Conservation (phyloP, 2,113 vertebrate genomes). For the Tyto alba region DNA sequence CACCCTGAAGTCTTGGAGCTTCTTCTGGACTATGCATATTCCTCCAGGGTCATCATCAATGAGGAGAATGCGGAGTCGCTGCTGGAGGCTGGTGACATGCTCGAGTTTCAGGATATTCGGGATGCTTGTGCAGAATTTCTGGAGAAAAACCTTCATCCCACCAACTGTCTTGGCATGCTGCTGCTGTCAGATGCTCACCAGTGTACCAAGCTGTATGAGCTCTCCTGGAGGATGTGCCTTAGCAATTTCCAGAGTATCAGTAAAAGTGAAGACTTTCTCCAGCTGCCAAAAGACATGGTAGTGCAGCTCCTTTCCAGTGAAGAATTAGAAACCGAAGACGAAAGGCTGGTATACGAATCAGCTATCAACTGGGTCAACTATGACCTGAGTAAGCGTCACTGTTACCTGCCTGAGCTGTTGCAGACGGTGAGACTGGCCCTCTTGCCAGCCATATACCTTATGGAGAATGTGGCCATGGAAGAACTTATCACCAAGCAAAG, state of each 20-base stretch:
- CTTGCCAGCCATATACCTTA: slow-evolving; percentile 81
- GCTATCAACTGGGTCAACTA: slow-evolving; percentile 82
- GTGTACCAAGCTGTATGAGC: slow-evolving; percentile 80
- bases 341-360: slow-evolving; percentile 79
- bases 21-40: slow-evolving; percentile 81
- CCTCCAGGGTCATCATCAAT: slow-evolving; percentile 82
- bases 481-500: slow-evolving; percentile 81
- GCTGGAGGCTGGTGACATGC: slow-evolving; percentile 80
- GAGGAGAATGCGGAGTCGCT: slow-evolving; percentile 81
- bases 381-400: slow-evolving; percentile 77
- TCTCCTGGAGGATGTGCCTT: slow-evolving; percentile 84
- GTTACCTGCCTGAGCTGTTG: slow-evolving; percentile 74
- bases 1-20: slow-evolving; percentile 81
- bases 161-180: slow-evolving; percentile 82
- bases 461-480: slow-evolving; percentile 83
- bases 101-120: slow-evolving; percentile 82
- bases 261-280: slow-evolving; percentile 81
- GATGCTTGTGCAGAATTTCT: slow-evolving; percentile 83
- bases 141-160: slow-evolving; percentile 81
- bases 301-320: slow-evolving; percentile 81
- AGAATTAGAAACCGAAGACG: slow-evolving; percentile 81
- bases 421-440: slow-evolving; percentile 80
- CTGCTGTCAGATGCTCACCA: slow-evolving; percentile 80
- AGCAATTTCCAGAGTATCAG: slow-evolving; percentile 81
- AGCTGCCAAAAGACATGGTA: slow-evolving; percentile 80